A percentile compares a stretch with the other conserved stretches of the same genome.
Conservation (phyloP, 2,113 vertebrate genomes). For the Murina feae region DNA sequence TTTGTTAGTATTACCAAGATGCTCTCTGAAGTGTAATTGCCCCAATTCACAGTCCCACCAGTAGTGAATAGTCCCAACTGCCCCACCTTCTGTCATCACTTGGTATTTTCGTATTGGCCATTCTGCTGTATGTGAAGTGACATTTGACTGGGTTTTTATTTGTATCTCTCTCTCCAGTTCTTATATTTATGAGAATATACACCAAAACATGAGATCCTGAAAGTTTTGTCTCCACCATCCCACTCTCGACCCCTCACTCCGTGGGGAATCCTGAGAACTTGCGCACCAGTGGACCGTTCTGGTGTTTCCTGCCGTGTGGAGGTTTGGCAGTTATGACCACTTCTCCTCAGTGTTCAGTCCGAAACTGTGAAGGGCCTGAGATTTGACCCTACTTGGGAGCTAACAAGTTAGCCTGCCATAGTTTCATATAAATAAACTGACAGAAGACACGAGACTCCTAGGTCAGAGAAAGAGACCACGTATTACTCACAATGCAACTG, state of each 20-base stretch:
- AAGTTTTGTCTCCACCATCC: not conserved
- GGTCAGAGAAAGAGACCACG: constrained; percentile 42
- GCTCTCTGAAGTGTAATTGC: not conserved
- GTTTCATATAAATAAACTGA: constrained; percentile 27
- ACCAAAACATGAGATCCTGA: not conserved
- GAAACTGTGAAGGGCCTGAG: constrained; percentile 3
- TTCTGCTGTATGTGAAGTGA: not conserved
- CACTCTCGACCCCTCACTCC: not conserved
- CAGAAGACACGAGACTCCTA: constrained; percentile 42
- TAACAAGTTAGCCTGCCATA: not conserved
- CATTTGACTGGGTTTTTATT: constrained; percentile 13
- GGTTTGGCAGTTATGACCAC: not conserved
- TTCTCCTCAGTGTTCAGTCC: not conserved
- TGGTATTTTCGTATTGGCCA: not conserved
- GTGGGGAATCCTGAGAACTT: not conserved
- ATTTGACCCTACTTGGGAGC: constrained; percentile 8
- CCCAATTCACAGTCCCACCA: not conserved
- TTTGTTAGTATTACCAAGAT: not conserved
- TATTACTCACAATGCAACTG: constrained; percentile 13
- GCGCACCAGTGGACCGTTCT: not conserved
- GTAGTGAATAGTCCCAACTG: not conserved
- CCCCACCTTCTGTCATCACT: not conserved
- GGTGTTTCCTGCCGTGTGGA: not conserved
- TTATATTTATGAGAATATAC: not conserved
- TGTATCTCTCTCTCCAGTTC: not conserved